These are phyloP conservation scores for Entomobrya multifasciata DNA, from an alignment of 2,888 invertebrate genomes.

Conservation along the genomic window DNA sequence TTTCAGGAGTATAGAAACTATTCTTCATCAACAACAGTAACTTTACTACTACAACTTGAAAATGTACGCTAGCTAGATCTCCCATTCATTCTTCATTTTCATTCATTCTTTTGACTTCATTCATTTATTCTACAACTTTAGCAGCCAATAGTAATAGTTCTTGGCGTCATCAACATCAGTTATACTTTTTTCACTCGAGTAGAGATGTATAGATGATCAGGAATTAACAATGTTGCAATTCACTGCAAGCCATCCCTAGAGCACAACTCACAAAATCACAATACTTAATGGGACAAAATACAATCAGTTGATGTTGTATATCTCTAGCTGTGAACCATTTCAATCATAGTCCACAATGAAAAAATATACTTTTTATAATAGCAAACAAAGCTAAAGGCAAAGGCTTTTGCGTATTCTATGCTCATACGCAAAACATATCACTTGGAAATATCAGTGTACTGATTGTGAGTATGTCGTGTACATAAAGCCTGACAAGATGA, in stretches of 20 bases:
- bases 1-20: neutral
- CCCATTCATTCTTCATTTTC: constrained; percentile 69
- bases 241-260: constrained; percentile 16
- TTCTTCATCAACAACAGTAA: neutral
- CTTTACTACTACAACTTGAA: constrained; percentile 33
- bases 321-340: constrained; percentile 8
- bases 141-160: neutral
- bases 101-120: constrained; percentile 60
- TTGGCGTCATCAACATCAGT: constrained; percentile 22
- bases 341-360: constrained; percentile 39
- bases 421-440: neutral
- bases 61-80: constrained; percentile 44
- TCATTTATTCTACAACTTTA: constrained; percentile 50
- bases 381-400: neutral
- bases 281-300: constrained; percentile 31
- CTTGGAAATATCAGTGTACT: constrained; percentile 5
- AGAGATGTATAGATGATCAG: neutral
- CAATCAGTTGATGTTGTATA: neutral
- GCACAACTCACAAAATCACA: neutral
- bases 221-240: constrained; percentile 61
- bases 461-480: neutral
- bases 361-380: constrained; percentile 14
- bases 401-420: too few species aligned
- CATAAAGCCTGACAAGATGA: neutral
- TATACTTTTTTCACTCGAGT: constrained; percentile 45